Conservation (phyloP, 2,797 vertebrate genomes). For the Parauchenoglanis ngamensis region DNA sequence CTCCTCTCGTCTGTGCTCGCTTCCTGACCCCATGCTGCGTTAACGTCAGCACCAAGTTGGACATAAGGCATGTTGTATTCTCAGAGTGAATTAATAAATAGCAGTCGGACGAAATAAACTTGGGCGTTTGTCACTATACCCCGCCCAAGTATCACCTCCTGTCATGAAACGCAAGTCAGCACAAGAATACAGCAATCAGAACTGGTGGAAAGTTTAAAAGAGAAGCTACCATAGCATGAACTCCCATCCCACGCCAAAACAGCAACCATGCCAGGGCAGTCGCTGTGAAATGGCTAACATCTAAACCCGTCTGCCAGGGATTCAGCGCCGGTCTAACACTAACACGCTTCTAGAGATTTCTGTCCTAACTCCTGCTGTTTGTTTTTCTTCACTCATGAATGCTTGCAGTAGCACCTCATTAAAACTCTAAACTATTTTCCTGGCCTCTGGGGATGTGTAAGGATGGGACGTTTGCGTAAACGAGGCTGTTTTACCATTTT, state of each 20-base stretch:
- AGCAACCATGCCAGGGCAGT: background rate
- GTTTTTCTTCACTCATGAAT: background rate
- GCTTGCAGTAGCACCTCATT: conserved; percentile 26
- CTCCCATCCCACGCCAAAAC: background rate
- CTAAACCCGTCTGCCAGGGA: background rate
- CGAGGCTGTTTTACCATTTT: conserved; percentile 33
- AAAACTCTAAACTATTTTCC: conserved; percentile 32
- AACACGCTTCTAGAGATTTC: background rate
- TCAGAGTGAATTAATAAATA: background rate
- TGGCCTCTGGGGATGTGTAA: conserved; percentile 21
- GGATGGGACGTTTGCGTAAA: conserved; percentile 27
- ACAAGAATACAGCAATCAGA: background rate
- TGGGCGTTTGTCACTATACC: background rate
- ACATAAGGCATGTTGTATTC: background rate
- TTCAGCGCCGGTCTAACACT: background rate
- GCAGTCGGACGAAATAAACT: background rate
- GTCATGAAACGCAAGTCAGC: no score
- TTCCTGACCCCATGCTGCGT: background rate
- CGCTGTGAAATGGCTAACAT: background rate
- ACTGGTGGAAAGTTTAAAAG: background rate
- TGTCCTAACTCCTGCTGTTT: conserved; percentile 42
- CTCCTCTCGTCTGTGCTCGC: background rate
- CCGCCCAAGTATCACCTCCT: background rate
- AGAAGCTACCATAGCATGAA: background rate
- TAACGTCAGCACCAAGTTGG: background rate